Evolutionary conservation across 2,797 vertebrate species (phyloP).

Genomic region (Sarcophilus harrisii): DNA sequence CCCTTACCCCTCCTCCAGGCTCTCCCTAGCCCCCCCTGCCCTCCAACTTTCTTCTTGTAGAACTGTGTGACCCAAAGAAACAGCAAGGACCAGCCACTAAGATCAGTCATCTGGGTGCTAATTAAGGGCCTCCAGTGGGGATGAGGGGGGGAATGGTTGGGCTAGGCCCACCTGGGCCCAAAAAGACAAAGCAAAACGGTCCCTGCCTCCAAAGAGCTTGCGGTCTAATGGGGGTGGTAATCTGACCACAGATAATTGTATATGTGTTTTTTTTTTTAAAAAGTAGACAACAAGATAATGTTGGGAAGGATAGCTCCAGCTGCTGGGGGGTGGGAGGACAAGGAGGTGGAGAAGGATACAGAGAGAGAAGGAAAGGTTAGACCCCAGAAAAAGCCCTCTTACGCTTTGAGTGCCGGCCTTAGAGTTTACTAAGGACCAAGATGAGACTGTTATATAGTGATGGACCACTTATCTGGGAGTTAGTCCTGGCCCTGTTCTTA

Average conservation of each 20-base stretch:
- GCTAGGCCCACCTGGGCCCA: not conserved
- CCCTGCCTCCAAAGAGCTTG: not conserved
- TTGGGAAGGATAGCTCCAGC: not conserved
- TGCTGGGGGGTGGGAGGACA: not conserved
- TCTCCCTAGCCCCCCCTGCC: not conserved
- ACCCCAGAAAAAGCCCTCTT: not conserved
- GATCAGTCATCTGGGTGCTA: rapidly evolving
- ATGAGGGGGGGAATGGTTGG: too few species aligned
- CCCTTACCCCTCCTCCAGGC: not conserved
- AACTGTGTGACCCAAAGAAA: not conserved
- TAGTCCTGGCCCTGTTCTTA: not conserved
- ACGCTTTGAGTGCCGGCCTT: not conserved
- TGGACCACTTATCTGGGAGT: not conserved
- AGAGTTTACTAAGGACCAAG: not conserved
- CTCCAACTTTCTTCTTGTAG: not conserved
- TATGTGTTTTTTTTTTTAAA: not conserved
- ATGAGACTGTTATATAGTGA: not conserved
- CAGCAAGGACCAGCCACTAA: not conserved
- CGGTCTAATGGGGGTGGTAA: not conserved
- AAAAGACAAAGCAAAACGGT: not conserved
- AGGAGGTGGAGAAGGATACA: too few species aligned
- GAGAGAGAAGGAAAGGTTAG: too few species aligned
- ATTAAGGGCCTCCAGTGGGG: not conserved
- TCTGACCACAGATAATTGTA: not conserved
- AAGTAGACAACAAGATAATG: not conserved